These are phyloP conservation scores for Dendrophyllia cribrosa DNA, from an alignment of 64 coral and sea anemone species.

Conservation along the genomic window DNA sequence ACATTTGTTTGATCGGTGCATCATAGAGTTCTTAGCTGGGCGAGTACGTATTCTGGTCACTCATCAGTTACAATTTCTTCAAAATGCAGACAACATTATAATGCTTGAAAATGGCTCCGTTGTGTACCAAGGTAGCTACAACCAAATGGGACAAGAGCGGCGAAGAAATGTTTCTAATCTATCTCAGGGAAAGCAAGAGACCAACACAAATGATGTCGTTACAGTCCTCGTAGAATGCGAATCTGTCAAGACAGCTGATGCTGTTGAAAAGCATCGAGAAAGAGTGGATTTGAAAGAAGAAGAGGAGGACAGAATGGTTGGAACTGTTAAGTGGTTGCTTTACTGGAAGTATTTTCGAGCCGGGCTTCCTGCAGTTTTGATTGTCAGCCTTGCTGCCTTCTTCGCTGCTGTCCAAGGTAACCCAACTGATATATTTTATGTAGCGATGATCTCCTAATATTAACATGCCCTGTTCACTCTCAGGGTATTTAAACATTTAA, in stretches of 20 bases:
- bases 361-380: not conserved
- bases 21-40: not conserved
- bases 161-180: not conserved
- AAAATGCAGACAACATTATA: slow-evolving; percentile 13
- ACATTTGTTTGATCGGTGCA: slow-evolving; percentile 57
- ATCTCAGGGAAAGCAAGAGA: not conserved
- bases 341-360: slow-evolving; percentile 72
- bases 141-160: not conserved
- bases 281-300: slow-evolving; percentile 50
- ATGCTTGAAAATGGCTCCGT: slow-evolving; percentile 8
- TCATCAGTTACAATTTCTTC: slow-evolving; percentile 19
- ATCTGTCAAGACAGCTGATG: not conserved
- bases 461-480: too few relatives aligned
- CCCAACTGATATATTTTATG: not conserved
- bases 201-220: not conserved
- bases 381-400: slow-evolving; percentile 3
- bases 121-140: not conserved
- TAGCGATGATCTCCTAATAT: too few relatives aligned
- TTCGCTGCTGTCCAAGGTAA: slow-evolving; percentile 4
- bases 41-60: slow-evolving; percentile 48
- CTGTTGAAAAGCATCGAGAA: not conserved
- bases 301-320: slow-evolving; percentile 49
- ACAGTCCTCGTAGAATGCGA: not conserved
- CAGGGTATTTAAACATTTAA: too few relatives aligned
- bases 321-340: slow-evolving; percentile 28